Base-by-base conservation (phyloP, 1,140 invertebrate species). In the Cyrtorhinus lividipennis region DNA sequence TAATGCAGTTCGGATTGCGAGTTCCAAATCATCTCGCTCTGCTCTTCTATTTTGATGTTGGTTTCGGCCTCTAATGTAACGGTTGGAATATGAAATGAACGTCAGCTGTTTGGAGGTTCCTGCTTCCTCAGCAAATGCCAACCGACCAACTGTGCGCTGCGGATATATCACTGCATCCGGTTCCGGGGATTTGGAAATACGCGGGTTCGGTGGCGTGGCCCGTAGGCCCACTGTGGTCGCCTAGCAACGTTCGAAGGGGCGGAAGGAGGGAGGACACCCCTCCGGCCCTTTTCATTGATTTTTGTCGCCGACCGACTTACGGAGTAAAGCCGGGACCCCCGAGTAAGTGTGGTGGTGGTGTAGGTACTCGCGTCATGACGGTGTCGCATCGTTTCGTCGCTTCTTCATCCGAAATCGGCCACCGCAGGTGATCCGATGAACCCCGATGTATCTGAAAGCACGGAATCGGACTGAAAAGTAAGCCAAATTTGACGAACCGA, bases 201-300 rank as follows among this genome's bases (percentile, higher is more conserved):
- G n/a, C n/a, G n/a, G n/a, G n/a, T n/a, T n/a, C n/a, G n/a, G n/a
- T n/a, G 30, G 30, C 30, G 30, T 38, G 30, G 5, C 30, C 48
- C 10, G 10, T 5, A 20, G 20, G 8, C 48, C 20, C 12, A 20
- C 30, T n/a, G 60, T 30, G 30, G 60, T 46, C 22, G 60, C 60
- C 18, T 24, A 25, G 60, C 46, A 53, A 53, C 44, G 30, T 13
- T 18, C 24, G 44, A 26, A 69, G 66, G 66, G 59, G 58, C 61
- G 66, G 66, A 66, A 2, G 27, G 22, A 13, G 65, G 30, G n/a
- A 23, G 12, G 24, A 2, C 30, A 48, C 61, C 61, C 62, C 56
- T 59, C 48, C 24, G 59, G 59, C 58, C 66, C 62, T 62, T 66
- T 65, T 65, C 69, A 73, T 73, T 74, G 73, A 74, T 73, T 73